Evolutionary conservation across 2,113 vertebrate species (phyloP), one percentile per base, ranked within the genome.

Genomic region (Ondatra zibethicus): DNA sequence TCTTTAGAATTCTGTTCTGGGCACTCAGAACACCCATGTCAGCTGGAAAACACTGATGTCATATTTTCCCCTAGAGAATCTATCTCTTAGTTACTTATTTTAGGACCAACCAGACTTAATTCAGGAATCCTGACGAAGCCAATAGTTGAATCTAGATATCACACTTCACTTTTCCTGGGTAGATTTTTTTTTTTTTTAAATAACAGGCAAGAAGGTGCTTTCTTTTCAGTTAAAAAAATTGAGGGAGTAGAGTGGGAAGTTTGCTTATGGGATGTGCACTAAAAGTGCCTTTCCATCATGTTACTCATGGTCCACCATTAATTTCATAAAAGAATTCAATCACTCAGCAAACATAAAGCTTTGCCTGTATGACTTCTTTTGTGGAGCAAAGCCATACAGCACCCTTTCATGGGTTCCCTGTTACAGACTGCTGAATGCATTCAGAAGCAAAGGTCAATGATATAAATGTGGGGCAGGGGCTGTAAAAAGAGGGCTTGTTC

Each of bases 371-470:
- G 98, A 98, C 96, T 98, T 97, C 97, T 96, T 96, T 98, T 95
- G 98, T 27, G 98, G 97, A 98, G 98, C 97, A 98, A 98, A 98
- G 97, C 92, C 97, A 95, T 86, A 99, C 98, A 99, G 98, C 96
- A 97, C 78, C 81, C 97, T 98, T 98, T 99, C 98, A 99, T 95
- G 92, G 97, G 96, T 92, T 95, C 82, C 92, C 95, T 97, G 97
- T 97, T 93, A 97, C 97, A 98, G 96, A 82, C 95, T 94, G 93
- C 81, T 96, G 97, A 97, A 98, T 97, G 97, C 98, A 98, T 98
- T 98, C 94, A 96, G 97, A 98, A 98, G 97, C 98, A 99, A 98
- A 98, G 98, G 98, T 98, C 98, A 98, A 97, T 96, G 89, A 98
- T 96, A 98, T 97, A 98, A 98, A 98, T 92, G 97, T 94, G 96